Base-by-base conservation (phyloP, 2,888 invertebrate species). In the Oegoconia quadripuncta region DNA sequence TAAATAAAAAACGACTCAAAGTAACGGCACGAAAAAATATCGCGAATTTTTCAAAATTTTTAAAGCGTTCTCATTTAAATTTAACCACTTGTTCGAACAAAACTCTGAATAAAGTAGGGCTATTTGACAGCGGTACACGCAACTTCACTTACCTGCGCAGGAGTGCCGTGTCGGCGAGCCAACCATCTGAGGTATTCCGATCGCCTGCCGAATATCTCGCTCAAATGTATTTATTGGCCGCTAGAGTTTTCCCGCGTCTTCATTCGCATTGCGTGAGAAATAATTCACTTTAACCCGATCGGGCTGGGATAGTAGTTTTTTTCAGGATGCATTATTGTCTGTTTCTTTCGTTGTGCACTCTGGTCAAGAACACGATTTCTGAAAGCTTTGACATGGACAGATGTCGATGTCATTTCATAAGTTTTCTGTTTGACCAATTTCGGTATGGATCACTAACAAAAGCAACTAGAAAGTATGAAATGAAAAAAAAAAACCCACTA, bases 111-210 rank as follows among this genome's bases (percentile, higher is more conserved):
- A 83, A 84, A 84, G 73, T 75, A 73, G 71, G 55, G 60, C 69
- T 70, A 73, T 76, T 68, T 69, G 84, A 77, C 79, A 76, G 68
- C 63, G 54, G 48, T 68, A 84, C 86, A 84, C 59, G 84, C 74
- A 83, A 81, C 67, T 78, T 78, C 74, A 83, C 84, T 86, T 84
- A 81, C 66, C 64, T 72, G 78, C 75, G 74, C 75, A 50, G 60
- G 74, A 76, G 76, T 68, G 63, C 57, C 58, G 52, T 70, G 76
- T 74, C 51, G 38, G 44, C 23, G 18, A 34, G 27, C 46, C 40
- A 57, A 59, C 55, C 59, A 63, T 68, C 58, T 59, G 37, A 49
- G 56, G 67, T 58, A 72, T 74, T 65, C 65, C 53, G 50, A 50
- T 36, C 47, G 55, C 50, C 41, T 44, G 61, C 67, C 67, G 59